phyloP scores from a whole-genome alignment of 2,113 vertebrate genomes.

The Pardalotus punctatus region DNA sequence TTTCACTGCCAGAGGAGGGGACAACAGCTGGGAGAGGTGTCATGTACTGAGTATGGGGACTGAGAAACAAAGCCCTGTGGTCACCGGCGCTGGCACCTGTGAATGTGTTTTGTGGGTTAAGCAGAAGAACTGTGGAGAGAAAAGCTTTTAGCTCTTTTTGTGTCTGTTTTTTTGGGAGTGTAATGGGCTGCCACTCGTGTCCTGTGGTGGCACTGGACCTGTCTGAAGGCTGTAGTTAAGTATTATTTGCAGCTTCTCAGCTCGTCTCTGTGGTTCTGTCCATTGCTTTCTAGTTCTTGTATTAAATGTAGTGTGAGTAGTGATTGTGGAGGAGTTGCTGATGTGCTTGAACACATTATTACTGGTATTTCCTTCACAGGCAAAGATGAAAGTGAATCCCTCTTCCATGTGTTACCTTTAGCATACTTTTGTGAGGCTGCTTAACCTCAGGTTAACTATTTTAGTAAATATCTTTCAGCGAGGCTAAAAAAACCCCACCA shows the following conservation, averaged over 20 bases:
- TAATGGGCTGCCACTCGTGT: neutral
- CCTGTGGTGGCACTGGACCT: neutral
- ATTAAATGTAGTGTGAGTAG: neutral
- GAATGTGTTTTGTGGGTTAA: neutral
- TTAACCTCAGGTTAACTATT: neutral
- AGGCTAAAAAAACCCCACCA: neutral
- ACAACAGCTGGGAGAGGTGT: neutral
- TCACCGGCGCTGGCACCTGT: neutral
- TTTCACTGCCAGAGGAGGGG: neutral
- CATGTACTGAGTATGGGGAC: neutral
- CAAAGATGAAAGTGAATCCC: neutral
- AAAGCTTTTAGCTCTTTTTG: neutral
- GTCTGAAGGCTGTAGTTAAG: neutral
- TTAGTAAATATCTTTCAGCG: neutral
- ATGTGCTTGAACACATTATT: neutral
- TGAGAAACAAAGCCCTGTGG: neutral
- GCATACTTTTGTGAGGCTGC: neutral
- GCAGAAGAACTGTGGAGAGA: neutral
- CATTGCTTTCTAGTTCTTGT: neutral
- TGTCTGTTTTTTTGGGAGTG: too few species aligned
- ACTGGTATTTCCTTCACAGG: neutral
- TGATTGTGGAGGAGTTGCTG: neutral
- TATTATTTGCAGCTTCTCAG: neutral
- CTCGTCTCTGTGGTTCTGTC: neutral
- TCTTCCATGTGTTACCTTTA: neutral